Evolutionary conservation across 2,797 vertebrate species (phyloP).

Genomic region (Halcyon chelicuti): DNA sequence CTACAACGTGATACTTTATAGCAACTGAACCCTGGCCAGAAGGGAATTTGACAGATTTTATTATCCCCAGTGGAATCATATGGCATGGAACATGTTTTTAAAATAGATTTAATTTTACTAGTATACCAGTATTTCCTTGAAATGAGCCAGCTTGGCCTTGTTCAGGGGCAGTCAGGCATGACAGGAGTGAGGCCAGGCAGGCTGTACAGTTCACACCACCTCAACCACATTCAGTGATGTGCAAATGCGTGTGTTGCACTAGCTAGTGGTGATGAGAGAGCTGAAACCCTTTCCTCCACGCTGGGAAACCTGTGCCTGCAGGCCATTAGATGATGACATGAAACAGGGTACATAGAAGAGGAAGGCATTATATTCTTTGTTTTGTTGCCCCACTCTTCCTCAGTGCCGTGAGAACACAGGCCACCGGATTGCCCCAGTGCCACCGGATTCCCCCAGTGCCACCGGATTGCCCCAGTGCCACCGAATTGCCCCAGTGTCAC

Average conservation of each 20-base stretch:
- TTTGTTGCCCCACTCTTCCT: background rate
- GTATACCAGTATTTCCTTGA: background rate
- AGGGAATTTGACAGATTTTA: conserved; percentile 19
- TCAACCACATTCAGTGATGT: background rate
- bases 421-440: too few species aligned
- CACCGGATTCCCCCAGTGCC: too few species aligned
- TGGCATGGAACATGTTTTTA: conserved; percentile 15
- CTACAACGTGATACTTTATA: background rate
- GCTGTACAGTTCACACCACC: background rate
- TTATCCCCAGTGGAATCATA: background rate
- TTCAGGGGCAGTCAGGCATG: fast-evolving
- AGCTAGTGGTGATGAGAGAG: background rate
- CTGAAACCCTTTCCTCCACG: background rate
- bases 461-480: too few species aligned
- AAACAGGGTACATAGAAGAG: background rate
- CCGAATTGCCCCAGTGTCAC: too few species aligned
- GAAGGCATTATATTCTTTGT: background rate
- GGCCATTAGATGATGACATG: background rate
- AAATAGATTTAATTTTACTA: conserved; percentile 33
- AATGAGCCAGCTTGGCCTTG: background rate
- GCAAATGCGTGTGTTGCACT: background rate
- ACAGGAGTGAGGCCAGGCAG: background rate
- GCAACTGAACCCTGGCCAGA: background rate
- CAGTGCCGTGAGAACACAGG: too few species aligned
- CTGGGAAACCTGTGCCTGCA: background rate